Percentiles rank a stretch among this genome's conserved stretches.
Evolutionary conservation across 1,140 invertebrate genomes (phyloP).

Genomic region (Hycleus phaleratus): DNA sequence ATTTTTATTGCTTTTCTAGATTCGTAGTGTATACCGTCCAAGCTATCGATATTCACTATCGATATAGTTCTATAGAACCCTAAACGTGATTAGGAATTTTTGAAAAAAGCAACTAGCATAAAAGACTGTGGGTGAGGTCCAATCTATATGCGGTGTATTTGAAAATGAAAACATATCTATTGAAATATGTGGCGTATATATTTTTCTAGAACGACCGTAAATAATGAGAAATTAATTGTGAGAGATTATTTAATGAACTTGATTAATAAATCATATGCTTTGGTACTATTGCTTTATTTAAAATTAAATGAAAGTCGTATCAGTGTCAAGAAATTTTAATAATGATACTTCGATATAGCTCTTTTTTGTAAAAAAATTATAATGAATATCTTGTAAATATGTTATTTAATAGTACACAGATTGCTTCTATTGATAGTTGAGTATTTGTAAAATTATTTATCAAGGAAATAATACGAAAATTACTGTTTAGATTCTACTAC

Average conservation of each 20-base stretch:
- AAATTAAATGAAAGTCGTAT: background rate
- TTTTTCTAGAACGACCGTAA: slow-evolving; percentile 30
- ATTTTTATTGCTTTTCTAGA: slow-evolving; percentile 13
- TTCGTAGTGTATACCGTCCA: slow-evolving; percentile 15
- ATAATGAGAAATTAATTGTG: slow-evolving; percentile 6
- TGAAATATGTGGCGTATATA: slow-evolving; percentile 27
- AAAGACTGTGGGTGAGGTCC: slow-evolving; percentile 30
- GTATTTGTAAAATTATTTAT: too few species aligned
- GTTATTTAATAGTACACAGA: slow-evolving; percentile 17
- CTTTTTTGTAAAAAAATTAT: slow-evolving; percentile 16
- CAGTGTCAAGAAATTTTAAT: background rate
- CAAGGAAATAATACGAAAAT: too few species aligned
- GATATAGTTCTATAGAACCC: too few species aligned
- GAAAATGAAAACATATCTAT: slow-evolving; percentile 25
- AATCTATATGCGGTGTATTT: slow-evolving; percentile 21
- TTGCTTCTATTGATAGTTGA: too few species aligned
- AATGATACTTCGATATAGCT: slow-evolving; percentile 6
- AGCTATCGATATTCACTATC: background rate
- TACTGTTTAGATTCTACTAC: too few species aligned
- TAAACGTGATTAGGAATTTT: too few species aligned
- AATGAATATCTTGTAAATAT: slow-evolving; percentile 16
- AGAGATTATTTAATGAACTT: slow-evolving; percentile 1
- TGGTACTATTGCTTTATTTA: slow-evolving; percentile 39
- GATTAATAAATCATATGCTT: slow-evolving; percentile 25
- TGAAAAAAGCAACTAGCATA: too few species aligned